phyloP scores from a whole-genome alignment of 2,888 invertebrate genomes.

The Patella ulyssiponensis region DNA sequence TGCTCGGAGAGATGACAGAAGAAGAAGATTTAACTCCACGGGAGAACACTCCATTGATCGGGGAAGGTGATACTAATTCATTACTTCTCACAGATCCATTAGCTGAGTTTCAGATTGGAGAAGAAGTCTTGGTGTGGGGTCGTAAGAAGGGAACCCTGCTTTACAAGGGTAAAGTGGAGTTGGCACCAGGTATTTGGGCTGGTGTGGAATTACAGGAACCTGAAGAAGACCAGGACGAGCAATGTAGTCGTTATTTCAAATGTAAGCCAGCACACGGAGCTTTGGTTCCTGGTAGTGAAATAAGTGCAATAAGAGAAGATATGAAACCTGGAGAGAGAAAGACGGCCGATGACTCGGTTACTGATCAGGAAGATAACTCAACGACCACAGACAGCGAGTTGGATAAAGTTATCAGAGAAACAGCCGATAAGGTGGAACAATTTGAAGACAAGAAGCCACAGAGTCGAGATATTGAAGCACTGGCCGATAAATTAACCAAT shows the following conservation, averaged over 20 bases:
- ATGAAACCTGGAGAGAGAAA: background rate
- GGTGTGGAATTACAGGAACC: slow-evolving; percentile 62
- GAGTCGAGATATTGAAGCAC: slow-evolving; percentile 11
- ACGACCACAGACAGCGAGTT: slow-evolving; percentile 43
- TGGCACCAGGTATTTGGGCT: slow-evolving; percentile 64
- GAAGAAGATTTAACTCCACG: slow-evolving; percentile 42
- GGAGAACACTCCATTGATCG: slow-evolving; percentile 33
- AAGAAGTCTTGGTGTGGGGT: slow-evolving; percentile 58
- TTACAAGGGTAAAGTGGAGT: slow-evolving; percentile 61
- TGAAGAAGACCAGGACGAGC: slow-evolving; percentile 58
- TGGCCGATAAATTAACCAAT: slow-evolving; percentile 60
- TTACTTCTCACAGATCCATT: slow-evolving; percentile 48
- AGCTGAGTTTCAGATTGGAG: slow-evolving; percentile 54
- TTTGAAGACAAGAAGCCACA: slow-evolving; percentile 24
- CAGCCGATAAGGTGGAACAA: slow-evolving; percentile 34
- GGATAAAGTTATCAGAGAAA: slow-evolving; percentile 38
- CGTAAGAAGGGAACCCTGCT: slow-evolving; percentile 49
- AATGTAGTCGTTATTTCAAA: slow-evolving; percentile 55
- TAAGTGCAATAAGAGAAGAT: slow-evolving; percentile 23
- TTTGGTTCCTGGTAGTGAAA: slow-evolving; percentile 58
- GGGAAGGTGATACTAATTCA: slow-evolving; percentile 31
- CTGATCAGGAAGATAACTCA: slow-evolving; percentile 35
- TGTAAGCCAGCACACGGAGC: slow-evolving; percentile 57
- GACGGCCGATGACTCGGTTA: slow-evolving; percentile 28
- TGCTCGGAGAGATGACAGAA: slow-evolving; percentile 23